These are phyloP conservation scores for Schizotus pectinicornis DNA, from an alignment of 2,888 invertebrate species.

Conservation along the genomic window DNA sequence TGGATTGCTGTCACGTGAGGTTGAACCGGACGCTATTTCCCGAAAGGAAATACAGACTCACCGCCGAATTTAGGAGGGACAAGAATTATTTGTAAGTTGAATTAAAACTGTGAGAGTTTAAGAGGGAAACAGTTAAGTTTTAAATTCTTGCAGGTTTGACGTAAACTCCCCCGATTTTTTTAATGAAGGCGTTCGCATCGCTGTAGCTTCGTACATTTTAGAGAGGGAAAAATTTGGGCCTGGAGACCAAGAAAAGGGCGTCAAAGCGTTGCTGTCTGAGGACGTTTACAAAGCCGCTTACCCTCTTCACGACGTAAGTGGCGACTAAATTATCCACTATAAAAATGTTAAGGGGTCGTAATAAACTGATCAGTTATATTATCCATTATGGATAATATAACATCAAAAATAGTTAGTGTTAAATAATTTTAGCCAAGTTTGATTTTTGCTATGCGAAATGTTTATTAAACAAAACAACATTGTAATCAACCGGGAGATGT, in stretches of 20 bases:
- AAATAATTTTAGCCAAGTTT: no score
- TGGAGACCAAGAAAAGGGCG: conserved; percentile 67
- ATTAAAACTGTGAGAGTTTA: no score
- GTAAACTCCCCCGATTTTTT: conserved; percentile 72
- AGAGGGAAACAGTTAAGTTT: no score
- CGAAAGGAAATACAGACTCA: conserved; percentile 66
- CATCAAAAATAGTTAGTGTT: no score
- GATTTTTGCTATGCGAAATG: no score
- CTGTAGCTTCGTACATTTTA: conserved; percentile 77
- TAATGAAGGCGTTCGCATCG: conserved; percentile 67
- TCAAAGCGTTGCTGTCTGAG: conserved; percentile 70
- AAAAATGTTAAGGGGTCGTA: no score
- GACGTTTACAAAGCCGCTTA: conserved; percentile 74
- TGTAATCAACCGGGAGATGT: no score
- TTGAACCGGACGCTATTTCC: conserved; percentile 69
- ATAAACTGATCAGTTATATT: no score
- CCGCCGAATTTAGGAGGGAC: conserved; percentile 72
- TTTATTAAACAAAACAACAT: no score
- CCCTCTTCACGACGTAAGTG: conserved; percentile 78
- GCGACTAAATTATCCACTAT: no score
- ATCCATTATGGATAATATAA: no score
- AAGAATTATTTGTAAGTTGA: conserved; percentile 73
- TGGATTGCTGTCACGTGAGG: conserved; percentile 62
- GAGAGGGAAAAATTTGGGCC: conserved; percentile 71
- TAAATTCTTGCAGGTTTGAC: conserved; percentile 63